A percentile compares a stretch with the other conserved stretches of the same genome.
phyloP scores from a whole-genome alignment of 1,140 invertebrate species.

The Bombus ignitus region DNA sequence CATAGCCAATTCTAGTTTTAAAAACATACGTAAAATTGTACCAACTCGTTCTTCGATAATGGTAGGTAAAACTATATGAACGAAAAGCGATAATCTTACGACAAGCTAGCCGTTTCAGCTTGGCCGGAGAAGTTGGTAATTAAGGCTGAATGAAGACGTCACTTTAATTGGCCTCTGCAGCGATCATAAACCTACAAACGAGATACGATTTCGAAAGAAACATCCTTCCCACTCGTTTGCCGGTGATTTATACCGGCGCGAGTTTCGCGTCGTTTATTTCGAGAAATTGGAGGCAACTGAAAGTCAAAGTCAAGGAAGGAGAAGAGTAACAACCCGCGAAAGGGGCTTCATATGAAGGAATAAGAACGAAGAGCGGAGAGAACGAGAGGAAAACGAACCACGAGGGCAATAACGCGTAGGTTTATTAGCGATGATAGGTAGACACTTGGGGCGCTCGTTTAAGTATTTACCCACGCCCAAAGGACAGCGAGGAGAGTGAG shows the following conservation, averaged over 20 bases:
- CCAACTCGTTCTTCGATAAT: background rate
- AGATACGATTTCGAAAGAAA: background rate
- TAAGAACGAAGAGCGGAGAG: background rate
- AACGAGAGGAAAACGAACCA: background rate
- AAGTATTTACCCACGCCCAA: slow-evolving; percentile 40
- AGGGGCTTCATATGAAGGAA: background rate
- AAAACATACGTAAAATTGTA: no score
- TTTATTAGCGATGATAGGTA: slow-evolving; percentile 55
- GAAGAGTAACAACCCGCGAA: background rate
- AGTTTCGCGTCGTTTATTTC: background rate
- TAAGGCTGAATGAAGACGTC: background rate
- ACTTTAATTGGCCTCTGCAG: background rate
- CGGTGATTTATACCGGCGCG: background rate
- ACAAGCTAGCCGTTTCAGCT: background rate
- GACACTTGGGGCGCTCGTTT: slow-evolving; percentile 36
- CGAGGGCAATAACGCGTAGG: slow-evolving; percentile 39
- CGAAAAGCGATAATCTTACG: background rate
- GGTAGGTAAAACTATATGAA: background rate
- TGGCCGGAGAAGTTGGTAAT: background rate
- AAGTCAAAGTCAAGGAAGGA: background rate
- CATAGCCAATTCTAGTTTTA: no score
- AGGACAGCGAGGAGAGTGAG: slow-evolving; percentile 26
- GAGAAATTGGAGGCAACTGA: background rate
- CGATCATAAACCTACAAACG: background rate
- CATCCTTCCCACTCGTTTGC: background rate